Evolutionary conservation across 2,113 vertebrate species (phyloP).

Genomic region (Dendropsophus ebraccatus): DNA sequence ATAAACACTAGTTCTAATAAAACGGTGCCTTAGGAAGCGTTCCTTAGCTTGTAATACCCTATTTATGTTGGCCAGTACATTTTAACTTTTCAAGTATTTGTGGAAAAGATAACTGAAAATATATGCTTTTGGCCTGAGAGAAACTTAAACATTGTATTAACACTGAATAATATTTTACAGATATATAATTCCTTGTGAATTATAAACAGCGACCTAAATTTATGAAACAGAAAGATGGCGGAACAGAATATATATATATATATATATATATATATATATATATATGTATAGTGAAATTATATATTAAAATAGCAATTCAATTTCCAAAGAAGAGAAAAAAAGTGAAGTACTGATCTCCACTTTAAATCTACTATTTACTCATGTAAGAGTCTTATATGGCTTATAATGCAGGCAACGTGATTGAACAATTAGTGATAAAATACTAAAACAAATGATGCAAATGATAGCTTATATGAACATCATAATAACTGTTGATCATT

Average conservation of each 20-base stretch:
- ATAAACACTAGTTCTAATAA: constrained; percentile 98
- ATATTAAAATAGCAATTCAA: too few species aligned
- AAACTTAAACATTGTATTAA: constrained; percentile 65
- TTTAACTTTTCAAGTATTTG: constrained; percentile 80
- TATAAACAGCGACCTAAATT: background rate
- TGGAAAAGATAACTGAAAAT: constrained; percentile 89
- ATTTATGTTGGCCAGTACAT: constrained; percentile 86
- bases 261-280: background rate
- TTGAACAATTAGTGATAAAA: too few species aligned
- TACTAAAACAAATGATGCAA: too few species aligned
- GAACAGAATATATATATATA: background rate
- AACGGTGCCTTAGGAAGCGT: constrained; percentile 91
- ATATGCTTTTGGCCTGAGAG: constrained; percentile 83
- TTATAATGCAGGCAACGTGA: too few species aligned
- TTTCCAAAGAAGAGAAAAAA: too few species aligned
- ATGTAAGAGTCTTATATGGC: too few species aligned
- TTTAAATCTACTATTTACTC: too few species aligned
- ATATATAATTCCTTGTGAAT: background rate
- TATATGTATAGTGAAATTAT: background rate
- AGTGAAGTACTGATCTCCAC: too few species aligned
- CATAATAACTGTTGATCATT: background rate
- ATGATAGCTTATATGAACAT: background rate
- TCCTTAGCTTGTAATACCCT: constrained; percentile 93
- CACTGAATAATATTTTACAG: constrained; percentile 16
- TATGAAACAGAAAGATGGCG: background rate